phyloP scores from a whole-genome alignment of 2,888 invertebrate genomes.

The Parnassius smintheus region DNA sequence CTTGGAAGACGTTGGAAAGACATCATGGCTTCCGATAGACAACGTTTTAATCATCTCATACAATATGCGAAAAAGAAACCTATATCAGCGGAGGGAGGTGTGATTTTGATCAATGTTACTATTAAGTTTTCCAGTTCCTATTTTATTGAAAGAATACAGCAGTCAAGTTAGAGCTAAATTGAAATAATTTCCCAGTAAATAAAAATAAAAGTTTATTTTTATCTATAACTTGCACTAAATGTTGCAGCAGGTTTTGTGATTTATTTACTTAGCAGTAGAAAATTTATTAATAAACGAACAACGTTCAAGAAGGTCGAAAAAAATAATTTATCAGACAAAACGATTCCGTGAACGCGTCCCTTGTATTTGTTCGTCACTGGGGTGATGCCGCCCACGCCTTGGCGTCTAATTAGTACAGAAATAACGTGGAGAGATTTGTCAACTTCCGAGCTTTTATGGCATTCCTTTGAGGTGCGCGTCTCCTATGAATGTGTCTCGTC shows the following conservation, averaged over 20 bases:
- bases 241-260: background rate
- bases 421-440: slow-evolving; percentile 76
- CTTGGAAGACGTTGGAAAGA: too few relatives aligned
- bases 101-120: too few relatives aligned
- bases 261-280: slow-evolving; percentile 14
- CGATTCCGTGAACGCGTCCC: slow-evolving; percentile 25
- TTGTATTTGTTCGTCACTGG: slow-evolving; percentile 50
- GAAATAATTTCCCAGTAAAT: too few relatives aligned
- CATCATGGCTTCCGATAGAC: too few relatives aligned
- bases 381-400: slow-evolving; percentile 60
- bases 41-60: too few relatives aligned
- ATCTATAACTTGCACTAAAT: too few relatives aligned
- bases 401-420: slow-evolving; percentile 78
- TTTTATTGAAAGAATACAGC: too few relatives aligned
- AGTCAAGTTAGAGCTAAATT: too few relatives aligned
- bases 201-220: too few relatives aligned
- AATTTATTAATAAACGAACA: slow-evolving; percentile 24
- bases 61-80: too few relatives aligned
- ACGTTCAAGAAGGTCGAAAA: slow-evolving; percentile 23
- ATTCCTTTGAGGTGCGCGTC: slow-evolving; percentile 65
- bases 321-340: slow-evolving; percentile 24
- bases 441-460: slow-evolving; percentile 74
- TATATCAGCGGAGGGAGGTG: too few relatives aligned
- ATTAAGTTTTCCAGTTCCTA: too few relatives aligned
- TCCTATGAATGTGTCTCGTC: slow-evolving; percentile 47